Percentiles rank a stretch among this genome's conserved stretches.
Conservation (phyloP, 2,797 vertebrate genomes). For the Falco cherrug region DNA sequence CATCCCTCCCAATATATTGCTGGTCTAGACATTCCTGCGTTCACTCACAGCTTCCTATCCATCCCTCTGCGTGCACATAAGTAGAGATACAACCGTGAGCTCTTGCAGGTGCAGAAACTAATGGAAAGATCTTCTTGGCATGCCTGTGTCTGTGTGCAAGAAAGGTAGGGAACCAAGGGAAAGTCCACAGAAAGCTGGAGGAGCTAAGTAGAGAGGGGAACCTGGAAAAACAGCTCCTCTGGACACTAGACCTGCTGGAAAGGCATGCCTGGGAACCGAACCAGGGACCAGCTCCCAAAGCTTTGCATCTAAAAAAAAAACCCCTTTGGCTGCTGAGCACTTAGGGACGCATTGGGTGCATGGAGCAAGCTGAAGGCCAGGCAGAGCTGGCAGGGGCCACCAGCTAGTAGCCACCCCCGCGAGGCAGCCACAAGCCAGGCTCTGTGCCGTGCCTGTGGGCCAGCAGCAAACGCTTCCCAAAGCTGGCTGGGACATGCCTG, state of each 20-base stretch:
- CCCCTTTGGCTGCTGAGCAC: background rate
- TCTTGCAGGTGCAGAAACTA: background rate
- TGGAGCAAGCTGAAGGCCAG: background rate
- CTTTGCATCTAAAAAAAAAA: background rate
- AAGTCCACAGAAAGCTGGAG: background rate
- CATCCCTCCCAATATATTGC: background rate
- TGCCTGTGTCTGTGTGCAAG: background rate
- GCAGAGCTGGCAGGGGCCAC: background rate
- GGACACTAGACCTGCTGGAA: background rate
- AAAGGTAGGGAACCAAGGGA: background rate
- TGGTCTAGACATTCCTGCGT: background rate
- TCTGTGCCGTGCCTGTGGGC: rapidly evolving
- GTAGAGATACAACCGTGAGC: background rate
- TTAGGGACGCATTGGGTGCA: background rate
- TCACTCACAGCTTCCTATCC: background rate
- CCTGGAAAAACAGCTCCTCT: background rate
- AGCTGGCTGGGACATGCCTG: background rate
- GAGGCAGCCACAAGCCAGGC: background rate
- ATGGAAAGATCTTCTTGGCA: background rate
- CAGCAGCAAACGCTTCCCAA: background rate
- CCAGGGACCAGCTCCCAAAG: background rate
- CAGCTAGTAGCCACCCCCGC: rapidly evolving
- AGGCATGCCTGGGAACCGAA: background rate
- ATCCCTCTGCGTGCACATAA: background rate
- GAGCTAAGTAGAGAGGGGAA: background rate